Base-by-base conservation (phyloP, 2,113 vertebrate genomes). In the Spermophilus dauricus region DNA sequence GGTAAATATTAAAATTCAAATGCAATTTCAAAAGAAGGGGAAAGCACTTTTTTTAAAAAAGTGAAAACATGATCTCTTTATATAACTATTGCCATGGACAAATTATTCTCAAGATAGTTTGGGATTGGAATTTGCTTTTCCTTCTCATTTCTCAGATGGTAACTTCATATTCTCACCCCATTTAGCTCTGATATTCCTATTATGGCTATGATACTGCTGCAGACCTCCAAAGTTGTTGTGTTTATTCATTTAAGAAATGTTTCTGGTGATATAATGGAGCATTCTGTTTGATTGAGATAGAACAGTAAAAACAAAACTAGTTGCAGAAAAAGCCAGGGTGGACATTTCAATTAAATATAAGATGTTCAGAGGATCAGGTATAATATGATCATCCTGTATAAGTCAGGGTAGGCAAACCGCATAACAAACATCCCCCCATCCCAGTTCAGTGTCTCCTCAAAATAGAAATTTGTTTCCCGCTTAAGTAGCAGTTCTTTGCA, bases 1-100 rank as follows among this genome's bases (percentile, higher is more conserved):
- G 99, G 98, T 99, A 99, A 99, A 87, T 82, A 86, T 97, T 95
- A 91, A 58, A 53, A 3, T 97, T 97, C 42, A 48, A 96, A 88
- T 51, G 1, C 5, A 82, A 34, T 94, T 89, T 80, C 83, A 75
- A 97, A 76, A 65, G 58, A 77, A 93, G 30, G 37, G 26, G 80
- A 61, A 20, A 53, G 37, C 5, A 28, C 63, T 28, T 89, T 84
- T 88, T 58, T 13, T 2, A 58, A 63, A 63, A 73, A 92, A 95
- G 65, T 16, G 91, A 89, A 95, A 69, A 53, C 58, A 58, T n/a
- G 51, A 48, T 78, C 51, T 91, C 61, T 80, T 91, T 42, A 34
- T 51, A 18, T 88, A 91, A 77, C 34, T 48, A 30, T 81, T 80
- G 37, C 34, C 22, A 45, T 24, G n/a, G 63, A 53, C 73, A 61